phyloP scores from a whole-genome alignment of 2,113 vertebrate species.

The human region DNA sequence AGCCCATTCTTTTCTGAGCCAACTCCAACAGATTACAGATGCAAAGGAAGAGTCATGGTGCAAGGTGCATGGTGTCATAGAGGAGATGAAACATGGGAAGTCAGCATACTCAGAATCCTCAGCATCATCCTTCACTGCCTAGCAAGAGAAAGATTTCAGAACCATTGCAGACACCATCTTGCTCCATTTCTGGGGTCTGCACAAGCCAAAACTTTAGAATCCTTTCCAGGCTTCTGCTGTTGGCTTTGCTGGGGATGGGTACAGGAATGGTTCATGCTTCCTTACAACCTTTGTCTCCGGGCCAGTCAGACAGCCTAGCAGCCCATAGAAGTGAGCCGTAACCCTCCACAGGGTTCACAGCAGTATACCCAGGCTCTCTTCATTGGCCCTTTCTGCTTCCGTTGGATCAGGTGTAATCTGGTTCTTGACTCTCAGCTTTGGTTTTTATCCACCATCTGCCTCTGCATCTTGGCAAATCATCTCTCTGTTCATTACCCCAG shows the following conservation, averaged over 20 bases:
- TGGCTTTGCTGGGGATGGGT: not conserved
- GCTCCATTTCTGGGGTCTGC: not conserved
- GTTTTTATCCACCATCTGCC: not conserved
- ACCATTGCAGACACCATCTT: not conserved
- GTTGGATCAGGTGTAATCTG: not conserved
- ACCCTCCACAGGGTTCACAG: not conserved
- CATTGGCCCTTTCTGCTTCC: not conserved
- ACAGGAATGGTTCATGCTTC: not conserved
- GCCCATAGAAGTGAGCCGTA: fast-evolving
- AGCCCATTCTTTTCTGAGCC: not conserved
- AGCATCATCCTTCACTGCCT: not conserved
- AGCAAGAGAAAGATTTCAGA: not conserved
- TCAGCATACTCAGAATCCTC: not conserved
- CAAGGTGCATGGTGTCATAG: too few species aligned
- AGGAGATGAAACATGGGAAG: not conserved
- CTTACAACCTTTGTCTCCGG: not conserved
- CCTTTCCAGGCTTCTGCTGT: not conserved
- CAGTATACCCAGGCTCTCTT: not conserved
- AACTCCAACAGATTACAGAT: not conserved
- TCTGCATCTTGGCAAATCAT: not conserved
- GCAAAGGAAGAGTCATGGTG: not conserved
- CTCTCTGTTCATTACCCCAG: not conserved
- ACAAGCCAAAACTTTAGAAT: not conserved
- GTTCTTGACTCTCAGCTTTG: not conserved
- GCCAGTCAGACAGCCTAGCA: too few species aligned